phyloP scores from a whole-genome alignment of 2,797 vertebrate genomes.

The Lycodopsis pacificus region DNA sequence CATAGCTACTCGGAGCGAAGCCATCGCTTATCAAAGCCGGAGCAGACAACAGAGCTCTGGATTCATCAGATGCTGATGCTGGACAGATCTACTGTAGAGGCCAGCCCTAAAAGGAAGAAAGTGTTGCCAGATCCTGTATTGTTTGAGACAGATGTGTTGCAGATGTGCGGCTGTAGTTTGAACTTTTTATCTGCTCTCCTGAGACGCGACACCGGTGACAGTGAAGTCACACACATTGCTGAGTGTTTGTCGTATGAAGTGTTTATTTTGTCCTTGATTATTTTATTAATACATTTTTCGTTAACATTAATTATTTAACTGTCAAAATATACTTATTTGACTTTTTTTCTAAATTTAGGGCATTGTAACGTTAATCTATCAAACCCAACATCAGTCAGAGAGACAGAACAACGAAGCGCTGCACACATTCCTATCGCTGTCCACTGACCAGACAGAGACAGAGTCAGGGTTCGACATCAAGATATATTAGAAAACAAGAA shows the following conservation, averaged over 20 bases:
- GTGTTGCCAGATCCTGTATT: constrained; percentile 23
- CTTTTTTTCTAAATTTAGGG: background rate
- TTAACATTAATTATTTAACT: background rate
- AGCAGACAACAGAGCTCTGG: constrained; percentile 23
- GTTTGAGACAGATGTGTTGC: constrained; percentile 32
- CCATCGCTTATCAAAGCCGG: constrained; percentile 49
- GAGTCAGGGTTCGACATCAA: background rate
- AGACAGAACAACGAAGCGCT: background rate
- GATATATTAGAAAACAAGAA: background rate
- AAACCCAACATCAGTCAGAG: background rate
- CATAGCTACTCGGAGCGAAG: constrained; percentile 32
- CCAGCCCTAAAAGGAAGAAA: constrained; percentile 9
- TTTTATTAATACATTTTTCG: too few species aligned
- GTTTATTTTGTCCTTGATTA: background rate
- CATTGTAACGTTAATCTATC: background rate
- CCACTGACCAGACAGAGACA: background rate
- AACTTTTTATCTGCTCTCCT: constrained; percentile 12
- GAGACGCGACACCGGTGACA: constrained; percentile 1
- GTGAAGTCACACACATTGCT: background rate
- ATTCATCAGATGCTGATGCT: constrained; percentile 48
- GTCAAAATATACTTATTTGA: background rate
- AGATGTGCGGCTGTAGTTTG: constrained; percentile 47
- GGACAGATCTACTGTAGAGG: constrained; percentile 52
- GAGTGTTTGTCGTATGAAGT: background rate
- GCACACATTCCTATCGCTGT: background rate